Evolutionary conservation across 2,797 vertebrate genomes (phyloP), one percentile per base, ranked within the genome.

Genomic region (Squalus acanthias): DNA sequence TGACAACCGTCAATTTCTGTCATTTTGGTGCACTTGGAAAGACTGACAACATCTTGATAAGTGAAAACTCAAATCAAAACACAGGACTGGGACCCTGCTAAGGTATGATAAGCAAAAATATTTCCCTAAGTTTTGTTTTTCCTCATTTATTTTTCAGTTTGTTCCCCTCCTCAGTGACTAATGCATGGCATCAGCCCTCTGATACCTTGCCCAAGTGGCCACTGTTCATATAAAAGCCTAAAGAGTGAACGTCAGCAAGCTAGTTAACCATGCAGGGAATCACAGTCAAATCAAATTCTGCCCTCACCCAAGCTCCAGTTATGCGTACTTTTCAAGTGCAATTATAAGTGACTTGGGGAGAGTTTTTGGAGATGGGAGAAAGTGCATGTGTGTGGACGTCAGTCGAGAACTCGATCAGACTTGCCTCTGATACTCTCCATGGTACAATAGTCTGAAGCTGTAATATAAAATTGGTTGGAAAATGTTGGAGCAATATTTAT

Each of bases 11-110:
- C 17, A 50, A 8, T 85, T 85, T 15, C 17, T 50, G 0, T 33
- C 26, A 2, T 60, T 89, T 26, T 26, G 85, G 9, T 10, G 9
- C 22, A 88, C 2, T 57, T 88, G 8, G 50, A 60, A 4, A 22
- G 46, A 85, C 39, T 22, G 39, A 85, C 39, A 20, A 50, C 39
- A 50, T 33, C 87, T 60, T 89, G 8, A 10, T 60, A 0, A 60
- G 53, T 98, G 93, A 99, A 98, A 97, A 99, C 99, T 95, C 99
- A 99, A 97, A 98, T 98, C 93, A 99, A 99, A 98, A 99, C 99
- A 10, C 99, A 99, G 96, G 99, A 99, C 97, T 99, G 99, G 99
- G 99, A 99, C 98, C 98, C 99, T 96, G 99, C 98, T 97, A 99
- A 99, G 99, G 99, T 63, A 79, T 29, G 24, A 88, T 3, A 24